phyloP scores from a whole-genome alignment of 2,113 vertebrate genomes.

The pig (Sus scrofa) region DNA sequence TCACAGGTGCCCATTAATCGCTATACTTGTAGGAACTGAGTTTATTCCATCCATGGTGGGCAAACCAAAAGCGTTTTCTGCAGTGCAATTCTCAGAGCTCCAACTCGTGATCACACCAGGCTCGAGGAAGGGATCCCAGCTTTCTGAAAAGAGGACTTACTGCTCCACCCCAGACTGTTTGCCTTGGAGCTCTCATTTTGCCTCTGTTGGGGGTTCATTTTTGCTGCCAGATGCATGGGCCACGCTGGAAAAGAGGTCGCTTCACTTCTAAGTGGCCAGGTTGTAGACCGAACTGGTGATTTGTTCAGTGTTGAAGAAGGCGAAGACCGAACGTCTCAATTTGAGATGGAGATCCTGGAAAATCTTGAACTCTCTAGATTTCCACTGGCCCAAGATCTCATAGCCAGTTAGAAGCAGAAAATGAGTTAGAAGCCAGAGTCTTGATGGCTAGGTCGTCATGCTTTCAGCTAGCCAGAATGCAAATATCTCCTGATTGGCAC shows the following conservation, averaged over 20 bases:
- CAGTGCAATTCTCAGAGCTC: not conserved
- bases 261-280: not conserved
- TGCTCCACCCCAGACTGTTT: not conserved
- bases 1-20: not conserved
- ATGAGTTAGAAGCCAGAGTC: not conserved
- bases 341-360: not conserved
- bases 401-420: not conserved
- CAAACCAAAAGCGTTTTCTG: not conserved
- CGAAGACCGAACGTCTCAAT: not conserved
- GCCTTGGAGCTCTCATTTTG: not conserved
- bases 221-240: not conserved
- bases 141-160: not conserved
- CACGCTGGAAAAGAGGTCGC: slow-evolving; percentile 4
- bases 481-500: not conserved
- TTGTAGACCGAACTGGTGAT: not conserved
- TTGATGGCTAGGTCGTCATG: not conserved
- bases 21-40: not conserved
- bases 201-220: slow-evolving; percentile 12
- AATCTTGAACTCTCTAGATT: not conserved
- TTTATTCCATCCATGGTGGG: not conserved
- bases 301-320: slow-evolving; percentile 6
- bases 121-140: not conserved
- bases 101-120: accelerated
- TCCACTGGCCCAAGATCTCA: not conserved
- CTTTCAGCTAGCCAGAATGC: not conserved